phyloP scores from a whole-genome alignment of 2,888 invertebrate species.

The Tupiocoris notatus region DNA sequence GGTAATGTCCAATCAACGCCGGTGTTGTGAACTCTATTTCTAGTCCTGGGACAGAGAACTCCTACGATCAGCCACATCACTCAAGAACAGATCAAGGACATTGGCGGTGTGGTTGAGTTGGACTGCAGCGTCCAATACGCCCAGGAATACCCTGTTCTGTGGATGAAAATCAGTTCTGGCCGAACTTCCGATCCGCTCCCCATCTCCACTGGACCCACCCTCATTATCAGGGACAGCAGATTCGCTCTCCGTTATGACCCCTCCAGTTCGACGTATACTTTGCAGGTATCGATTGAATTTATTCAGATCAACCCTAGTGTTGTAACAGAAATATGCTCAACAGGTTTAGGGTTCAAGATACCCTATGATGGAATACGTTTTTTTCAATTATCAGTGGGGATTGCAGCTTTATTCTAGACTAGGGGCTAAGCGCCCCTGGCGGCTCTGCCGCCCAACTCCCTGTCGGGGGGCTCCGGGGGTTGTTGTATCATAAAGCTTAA shows the following conservation, averaged over 20 bases:
- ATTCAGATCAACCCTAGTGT: too few relatives aligned
- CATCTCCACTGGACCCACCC: constrained; percentile 76
- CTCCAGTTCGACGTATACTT: constrained; percentile 76
- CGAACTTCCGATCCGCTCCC: constrained; percentile 70
- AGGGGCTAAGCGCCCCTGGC: too few relatives aligned
- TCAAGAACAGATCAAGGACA: constrained; percentile 88
- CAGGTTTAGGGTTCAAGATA: too few relatives aligned
- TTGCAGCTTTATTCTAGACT: too few relatives aligned
- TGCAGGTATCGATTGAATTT: too few relatives aligned
- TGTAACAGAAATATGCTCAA: too few relatives aligned
- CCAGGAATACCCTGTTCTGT: constrained; percentile 81
- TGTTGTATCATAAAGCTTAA: too few relatives aligned
- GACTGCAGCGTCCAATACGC: constrained; percentile 88
- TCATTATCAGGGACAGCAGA: constrained; percentile 81
- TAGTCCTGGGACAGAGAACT: constrained; percentile 62
- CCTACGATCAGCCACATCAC: constrained; percentile 89
- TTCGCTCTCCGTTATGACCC: constrained; percentile 77
- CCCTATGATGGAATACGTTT: too few relatives aligned
- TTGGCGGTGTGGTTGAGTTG: constrained; percentile 83
- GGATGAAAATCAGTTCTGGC: constrained; percentile 63
- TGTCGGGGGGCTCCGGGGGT: too few relatives aligned
- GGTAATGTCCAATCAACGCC: neutral
- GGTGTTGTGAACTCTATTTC: neutral
- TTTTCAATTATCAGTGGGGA: too few relatives aligned
- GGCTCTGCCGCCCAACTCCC: too few relatives aligned